Conservation (phyloP, 2,888 invertebrate genomes). For the Baccha elongata region DNA sequence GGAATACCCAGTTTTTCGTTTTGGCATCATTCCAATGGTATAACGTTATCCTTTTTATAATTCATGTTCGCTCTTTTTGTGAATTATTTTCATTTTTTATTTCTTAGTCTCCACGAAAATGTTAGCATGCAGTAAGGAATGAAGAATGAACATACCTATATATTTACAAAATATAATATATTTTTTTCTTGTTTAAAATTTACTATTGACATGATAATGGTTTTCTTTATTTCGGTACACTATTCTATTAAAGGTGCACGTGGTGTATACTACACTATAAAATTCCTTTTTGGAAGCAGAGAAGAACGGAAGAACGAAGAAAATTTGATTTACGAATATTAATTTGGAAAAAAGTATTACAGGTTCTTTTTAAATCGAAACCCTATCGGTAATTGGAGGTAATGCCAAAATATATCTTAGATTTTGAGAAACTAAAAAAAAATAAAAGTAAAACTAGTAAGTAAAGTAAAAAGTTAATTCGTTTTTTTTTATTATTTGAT, state of each 20-base stretch:
- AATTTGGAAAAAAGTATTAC: too few relatives aligned
- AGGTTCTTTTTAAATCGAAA: too few relatives aligned
- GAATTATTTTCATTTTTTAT: conserved; percentile 54
- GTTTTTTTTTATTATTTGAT: too few relatives aligned
- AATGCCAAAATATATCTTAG: too few relatives aligned
- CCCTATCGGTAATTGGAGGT: too few relatives aligned
- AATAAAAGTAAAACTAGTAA: too few relatives aligned
- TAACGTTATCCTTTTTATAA: conserved; percentile 68
- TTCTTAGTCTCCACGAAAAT: conserved; percentile 30
- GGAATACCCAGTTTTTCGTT: background rate
- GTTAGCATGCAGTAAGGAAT: conserved; percentile 17
- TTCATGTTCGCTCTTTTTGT: conserved; percentile 63
- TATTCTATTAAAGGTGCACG: background rate
- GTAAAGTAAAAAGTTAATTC: too few relatives aligned
- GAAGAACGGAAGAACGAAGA: too few relatives aligned
- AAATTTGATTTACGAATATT: conserved; percentile 57
- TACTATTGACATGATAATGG: conserved; percentile 69
- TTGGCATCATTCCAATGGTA: conserved; percentile 66
- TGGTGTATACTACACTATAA: too few relatives aligned
- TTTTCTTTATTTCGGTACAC: conserved; percentile 12
- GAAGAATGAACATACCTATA: too few relatives aligned
- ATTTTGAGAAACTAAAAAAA: too few relatives aligned
- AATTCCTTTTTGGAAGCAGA: conserved; percentile 24
- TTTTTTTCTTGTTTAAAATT: conserved; percentile 69
- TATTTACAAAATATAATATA: conserved; percentile 50